Evolutionary conservation across 2,113 vertebrate species (phyloP), one percentile per base, ranked within the genome.

Genomic region (Nannobrachium achirus): DNA sequence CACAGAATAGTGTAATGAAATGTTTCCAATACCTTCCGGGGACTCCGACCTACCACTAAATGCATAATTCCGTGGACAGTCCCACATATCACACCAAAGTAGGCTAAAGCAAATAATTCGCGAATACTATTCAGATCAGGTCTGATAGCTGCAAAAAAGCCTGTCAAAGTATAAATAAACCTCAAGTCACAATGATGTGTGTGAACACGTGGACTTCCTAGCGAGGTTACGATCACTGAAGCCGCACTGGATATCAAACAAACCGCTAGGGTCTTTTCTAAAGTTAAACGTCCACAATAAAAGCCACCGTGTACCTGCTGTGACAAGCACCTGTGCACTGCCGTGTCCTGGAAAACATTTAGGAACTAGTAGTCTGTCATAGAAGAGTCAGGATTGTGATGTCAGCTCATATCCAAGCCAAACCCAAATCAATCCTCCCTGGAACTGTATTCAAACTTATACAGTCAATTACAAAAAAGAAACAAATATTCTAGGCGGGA

Each of bases 401-500:
- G 48, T 63, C 51, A 7, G 40, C 66, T 5, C 56, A 70, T 16
- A 69, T 82, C 39, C 79, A 65, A 73, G 70, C 39, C 25, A 69
- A 75, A 69, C 61, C 56, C 76, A 64, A 64, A 49, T 60, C 72
- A 64, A 72, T 77, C 81, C 78, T 79, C 75, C 73, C 71, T 75
- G 62, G 65, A 66, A 73, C 83, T 80, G 69, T 71, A 83, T 78
- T 63, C 69, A 83, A 90, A 78, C 71, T 57, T 78, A 65, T 75
- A 87, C 83, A 88, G 76, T 70, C 25, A 59, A 84, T 81, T 76
- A 79, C 67, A 84, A 88, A 87, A 86, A 61, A 72, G 67, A 71
- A 48, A 63, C 66, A 65, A 49, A 59, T 14, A 55, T 25, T 66
- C 13, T 14, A 73, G 75, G 70, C 57, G 71, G 58, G 58, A 81